Conservation (phyloP, 1,140 invertebrate genomes). For the Drosophila willistoni region DNA sequence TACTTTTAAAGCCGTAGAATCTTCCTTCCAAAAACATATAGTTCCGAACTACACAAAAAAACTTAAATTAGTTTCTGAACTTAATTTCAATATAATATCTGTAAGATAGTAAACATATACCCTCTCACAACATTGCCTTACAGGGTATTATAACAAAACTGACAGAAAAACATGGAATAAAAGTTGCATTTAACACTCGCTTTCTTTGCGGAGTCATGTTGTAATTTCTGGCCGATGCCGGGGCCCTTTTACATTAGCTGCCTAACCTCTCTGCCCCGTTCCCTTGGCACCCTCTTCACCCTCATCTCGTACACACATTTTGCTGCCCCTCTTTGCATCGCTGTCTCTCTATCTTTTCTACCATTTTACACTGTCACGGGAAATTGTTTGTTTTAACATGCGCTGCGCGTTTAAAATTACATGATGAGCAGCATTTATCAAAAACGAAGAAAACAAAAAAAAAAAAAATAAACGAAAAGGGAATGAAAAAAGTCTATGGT, state of each 20-base stretch:
- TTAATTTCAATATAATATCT: no score
- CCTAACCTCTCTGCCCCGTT: not conserved
- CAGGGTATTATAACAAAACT: constrained; percentile 9
- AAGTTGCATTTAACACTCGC: constrained; percentile 78
- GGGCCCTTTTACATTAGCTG: constrained; percentile 38
- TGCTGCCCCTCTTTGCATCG: not conserved
- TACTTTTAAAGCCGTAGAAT: no score
- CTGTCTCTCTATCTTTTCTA: constrained; percentile 1
- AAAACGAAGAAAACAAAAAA: constrained; percentile 51
- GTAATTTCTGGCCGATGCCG: constrained; percentile 52
- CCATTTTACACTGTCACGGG: constrained; percentile 78
- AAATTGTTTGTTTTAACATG: constrained; percentile 80
- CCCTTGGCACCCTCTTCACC: not conserved
- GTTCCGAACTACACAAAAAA: no score
- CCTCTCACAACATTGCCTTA: constrained; percentile 1
- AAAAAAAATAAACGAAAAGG: constrained; percentile 31
- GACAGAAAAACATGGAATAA: constrained; percentile 53
- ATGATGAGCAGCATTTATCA: constrained; percentile 78
- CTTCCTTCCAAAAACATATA: no score
- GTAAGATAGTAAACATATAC: no score
- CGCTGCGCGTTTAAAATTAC: constrained; percentile 78
- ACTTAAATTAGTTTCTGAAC: no score
- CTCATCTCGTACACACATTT: not conserved
- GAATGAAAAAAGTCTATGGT: constrained; percentile 26
- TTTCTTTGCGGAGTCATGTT: constrained; percentile 75